Conservation (phyloP, 1,140 invertebrate species). For the Cydia splendana region DNA sequence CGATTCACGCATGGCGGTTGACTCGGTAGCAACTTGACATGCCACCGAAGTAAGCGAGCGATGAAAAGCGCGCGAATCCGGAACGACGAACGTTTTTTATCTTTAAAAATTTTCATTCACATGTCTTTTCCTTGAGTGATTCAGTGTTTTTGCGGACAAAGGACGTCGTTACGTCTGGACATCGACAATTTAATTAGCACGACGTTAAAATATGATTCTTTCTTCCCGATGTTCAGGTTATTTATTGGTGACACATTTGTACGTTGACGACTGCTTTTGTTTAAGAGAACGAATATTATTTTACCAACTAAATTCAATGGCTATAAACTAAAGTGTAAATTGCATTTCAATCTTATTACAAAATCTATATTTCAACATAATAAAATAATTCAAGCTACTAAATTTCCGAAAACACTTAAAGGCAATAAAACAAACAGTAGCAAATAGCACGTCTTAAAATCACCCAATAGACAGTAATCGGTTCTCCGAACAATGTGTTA, state of each 20-base stretch:
- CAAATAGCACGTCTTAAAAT: constrained; percentile 1
- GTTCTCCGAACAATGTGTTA: constrained; percentile 8
- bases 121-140: constrained; percentile 43
- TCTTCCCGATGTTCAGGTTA: constrained; percentile 4
- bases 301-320: too few relatives aligned
- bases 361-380: neutral
- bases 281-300: too few relatives aligned
- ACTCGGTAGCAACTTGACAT: neutral
- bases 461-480: constrained; percentile 10
- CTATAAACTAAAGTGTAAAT: too few relatives aligned
- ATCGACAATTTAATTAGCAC: constrained; percentile 27
- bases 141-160: constrained; percentile 38
- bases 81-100: constrained; percentile 25
- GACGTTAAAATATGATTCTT: constrained; percentile 30
- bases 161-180: constrained; percentile 10
- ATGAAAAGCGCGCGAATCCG: constrained; percentile 38
- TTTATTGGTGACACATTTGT: neutral
- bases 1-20: constrained; percentile 33
- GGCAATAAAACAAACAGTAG: neutral
- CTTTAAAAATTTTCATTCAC: constrained; percentile 52
- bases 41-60: constrained; percentile 38
- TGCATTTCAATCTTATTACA: neutral
- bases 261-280: neutral
- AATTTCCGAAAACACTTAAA: constrained; percentile 5
- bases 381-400: neutral